phyloP scores from a whole-genome alignment of 2,888 invertebrate species.

The Eupsilia transversa region DNA sequence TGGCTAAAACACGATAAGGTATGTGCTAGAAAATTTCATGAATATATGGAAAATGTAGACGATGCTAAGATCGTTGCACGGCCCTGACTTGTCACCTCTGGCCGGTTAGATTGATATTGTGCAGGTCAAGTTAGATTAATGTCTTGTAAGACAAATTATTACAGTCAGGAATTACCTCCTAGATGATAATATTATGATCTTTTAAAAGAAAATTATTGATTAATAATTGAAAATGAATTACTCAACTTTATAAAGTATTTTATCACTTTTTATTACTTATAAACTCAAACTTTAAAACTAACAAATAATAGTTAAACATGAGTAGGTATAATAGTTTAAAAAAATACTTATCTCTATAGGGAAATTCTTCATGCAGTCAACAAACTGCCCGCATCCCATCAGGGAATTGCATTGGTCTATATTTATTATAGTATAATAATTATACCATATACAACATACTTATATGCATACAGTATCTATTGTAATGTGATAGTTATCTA shows the following conservation, averaged over 20 bases:
- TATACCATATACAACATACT: background rate
- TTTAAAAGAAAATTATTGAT: background rate
- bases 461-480: background rate
- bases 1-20: slow-evolving; percentile 95
- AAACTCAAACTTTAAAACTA: background rate
- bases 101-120: slow-evolving; percentile 25
- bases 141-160: slow-evolving; percentile 13
- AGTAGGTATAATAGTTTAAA: no score
- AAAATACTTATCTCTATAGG: no score
- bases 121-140: slow-evolving; percentile 21
- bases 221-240: background rate
- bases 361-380: background rate
- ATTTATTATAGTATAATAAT: background rate
- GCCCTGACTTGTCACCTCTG: slow-evolving; percentile 33
- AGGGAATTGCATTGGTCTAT: background rate
- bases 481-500: background rate
- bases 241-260: background rate
- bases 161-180: no score
- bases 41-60: slow-evolving; percentile 16
- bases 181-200: background rate
- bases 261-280: background rate
- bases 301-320: background rate
- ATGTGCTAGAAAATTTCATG: slow-evolving; percentile 57
- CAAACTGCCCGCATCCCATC: background rate
- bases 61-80: background rate